Percentiles rank a stretch among this genome's conserved stretches.
Conservation (phyloP, 1,140 invertebrate species). For the Centruroides vittatus region DNA sequence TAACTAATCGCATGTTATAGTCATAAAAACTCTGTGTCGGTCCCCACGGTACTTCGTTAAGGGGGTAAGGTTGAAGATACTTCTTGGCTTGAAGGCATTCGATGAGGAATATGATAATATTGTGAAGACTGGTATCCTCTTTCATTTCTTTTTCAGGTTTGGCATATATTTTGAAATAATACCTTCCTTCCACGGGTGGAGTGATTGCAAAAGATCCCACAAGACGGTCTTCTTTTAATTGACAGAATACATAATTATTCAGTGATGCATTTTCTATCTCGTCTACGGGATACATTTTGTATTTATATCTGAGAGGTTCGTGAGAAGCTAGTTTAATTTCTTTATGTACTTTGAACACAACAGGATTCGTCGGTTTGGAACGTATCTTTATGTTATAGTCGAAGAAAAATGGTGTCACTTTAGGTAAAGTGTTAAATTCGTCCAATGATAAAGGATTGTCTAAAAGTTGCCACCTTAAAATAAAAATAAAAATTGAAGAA, state of each 20-base stretch:
- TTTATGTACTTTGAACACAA: conserved; percentile 20
- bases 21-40: conserved; percentile 26
- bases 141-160: conserved; percentile 24
- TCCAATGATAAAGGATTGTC: conserved; percentile 33
- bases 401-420: conserved; percentile 29
- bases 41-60: conserved; percentile 28
- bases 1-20: conserved; percentile 23
- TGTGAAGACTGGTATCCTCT: conserved; percentile 22
- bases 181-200: conserved; percentile 23
- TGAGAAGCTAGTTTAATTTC: conserved; percentile 22
- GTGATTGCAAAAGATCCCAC: conserved; percentile 24
- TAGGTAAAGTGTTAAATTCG: conserved; percentile 36
- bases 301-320: conserved; percentile 23
- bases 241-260: conserved; percentile 29
- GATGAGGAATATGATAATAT: conserved; percentile 25
- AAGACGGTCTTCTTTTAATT: conserved; percentile 24
- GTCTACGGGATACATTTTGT: conserved; percentile 22
- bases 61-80: conserved; percentile 23
- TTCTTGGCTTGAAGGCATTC: conserved; percentile 23
- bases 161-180: conserved; percentile 29
- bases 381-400: conserved; percentile 23
- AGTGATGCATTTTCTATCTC: conserved; percentile 24
- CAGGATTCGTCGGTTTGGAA: conserved; percentile 20
- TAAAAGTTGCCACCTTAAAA: conserved; percentile 37
- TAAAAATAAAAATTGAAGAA: neutral